Percentiles rank a stretch among this genome's conserved stretches.
These are phyloP conservation scores for Peucedramus taeniatus DNA, from an alignment of 2,113 vertebrate species.

Conservation along the genomic window DNA sequence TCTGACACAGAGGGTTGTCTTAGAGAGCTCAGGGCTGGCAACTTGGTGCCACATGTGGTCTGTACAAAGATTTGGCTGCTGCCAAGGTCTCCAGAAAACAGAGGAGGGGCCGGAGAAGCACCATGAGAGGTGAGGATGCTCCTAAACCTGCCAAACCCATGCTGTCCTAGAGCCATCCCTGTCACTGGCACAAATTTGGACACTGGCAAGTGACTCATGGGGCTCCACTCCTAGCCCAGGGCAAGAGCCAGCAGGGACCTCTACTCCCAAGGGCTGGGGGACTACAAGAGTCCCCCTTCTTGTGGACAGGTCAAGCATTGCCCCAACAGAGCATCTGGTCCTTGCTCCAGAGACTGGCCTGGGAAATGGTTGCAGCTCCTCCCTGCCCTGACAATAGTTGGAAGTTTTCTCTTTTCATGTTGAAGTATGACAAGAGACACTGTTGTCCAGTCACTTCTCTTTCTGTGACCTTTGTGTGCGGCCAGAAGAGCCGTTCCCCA, in stretches of 20 bases:
- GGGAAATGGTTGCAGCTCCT: background rate
- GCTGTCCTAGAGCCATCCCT: background rate
- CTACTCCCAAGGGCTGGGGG: background rate
- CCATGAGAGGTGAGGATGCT: background rate
- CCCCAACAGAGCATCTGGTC: background rate
- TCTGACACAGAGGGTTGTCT: background rate
- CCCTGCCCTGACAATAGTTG: background rate
- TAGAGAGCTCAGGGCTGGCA: background rate
- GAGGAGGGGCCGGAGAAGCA: fast-evolving
- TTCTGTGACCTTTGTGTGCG: background rate
- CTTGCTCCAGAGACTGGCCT: background rate
- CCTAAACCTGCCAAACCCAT: fast-evolving
- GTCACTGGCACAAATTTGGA: background rate
- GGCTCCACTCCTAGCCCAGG: background rate
- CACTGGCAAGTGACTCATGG: fast-evolving
- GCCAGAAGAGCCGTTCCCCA: background rate
- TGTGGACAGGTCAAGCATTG: background rate
- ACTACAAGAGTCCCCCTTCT: background rate
- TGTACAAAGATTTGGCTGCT: background rate
- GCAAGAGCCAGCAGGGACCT: background rate
- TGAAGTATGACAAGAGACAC: background rate
- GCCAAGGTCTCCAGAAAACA: background rate
- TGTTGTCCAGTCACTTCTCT: background rate
- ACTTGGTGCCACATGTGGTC: background rate
- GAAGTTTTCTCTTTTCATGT: background rate